Conservation (phyloP, 2,113 vertebrate species). For the Nannospalax galili region DNA sequence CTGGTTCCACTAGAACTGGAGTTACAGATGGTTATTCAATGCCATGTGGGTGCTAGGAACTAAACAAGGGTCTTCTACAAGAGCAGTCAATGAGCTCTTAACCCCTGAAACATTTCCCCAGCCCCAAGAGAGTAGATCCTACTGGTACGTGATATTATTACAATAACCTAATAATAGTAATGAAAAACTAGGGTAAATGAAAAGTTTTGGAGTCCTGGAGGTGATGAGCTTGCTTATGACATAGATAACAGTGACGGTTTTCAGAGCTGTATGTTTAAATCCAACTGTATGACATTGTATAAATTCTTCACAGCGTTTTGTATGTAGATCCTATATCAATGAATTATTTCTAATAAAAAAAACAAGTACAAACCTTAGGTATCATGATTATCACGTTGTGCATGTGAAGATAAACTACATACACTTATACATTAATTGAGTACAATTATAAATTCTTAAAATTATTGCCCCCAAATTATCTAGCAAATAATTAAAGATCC, state of each 20-base stretch:
- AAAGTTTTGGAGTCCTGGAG: not conserved
- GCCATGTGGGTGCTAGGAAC: too few species aligned
- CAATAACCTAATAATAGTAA: too few species aligned
- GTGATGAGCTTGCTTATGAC: not conserved
- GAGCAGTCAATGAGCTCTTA: too few species aligned
- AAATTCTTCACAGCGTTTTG: not conserved
- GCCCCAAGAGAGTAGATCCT: too few species aligned
- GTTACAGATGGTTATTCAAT: too few species aligned
- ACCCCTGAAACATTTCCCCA: too few species aligned
- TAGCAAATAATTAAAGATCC: not conserved
- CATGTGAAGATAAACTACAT: not conserved
- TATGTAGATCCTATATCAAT: not conserved
- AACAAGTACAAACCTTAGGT: not conserved
- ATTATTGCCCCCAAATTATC: not conserved
- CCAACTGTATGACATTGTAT: not conserved
- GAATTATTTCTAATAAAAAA: not conserved
- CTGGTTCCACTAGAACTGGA: too few species aligned
- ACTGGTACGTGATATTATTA: too few species aligned
- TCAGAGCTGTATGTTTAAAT: too few species aligned
- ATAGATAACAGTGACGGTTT: too few species aligned
- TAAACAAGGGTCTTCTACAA: too few species aligned
- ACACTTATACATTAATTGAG: not conserved
- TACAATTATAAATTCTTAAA: not conserved
- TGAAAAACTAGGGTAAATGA: not conserved
- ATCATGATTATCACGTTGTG: not conserved